These are phyloP conservation scores for Asobara japonica DNA, from an alignment of 1,140 invertebrate genomes.

Conservation along the genomic window DNA sequence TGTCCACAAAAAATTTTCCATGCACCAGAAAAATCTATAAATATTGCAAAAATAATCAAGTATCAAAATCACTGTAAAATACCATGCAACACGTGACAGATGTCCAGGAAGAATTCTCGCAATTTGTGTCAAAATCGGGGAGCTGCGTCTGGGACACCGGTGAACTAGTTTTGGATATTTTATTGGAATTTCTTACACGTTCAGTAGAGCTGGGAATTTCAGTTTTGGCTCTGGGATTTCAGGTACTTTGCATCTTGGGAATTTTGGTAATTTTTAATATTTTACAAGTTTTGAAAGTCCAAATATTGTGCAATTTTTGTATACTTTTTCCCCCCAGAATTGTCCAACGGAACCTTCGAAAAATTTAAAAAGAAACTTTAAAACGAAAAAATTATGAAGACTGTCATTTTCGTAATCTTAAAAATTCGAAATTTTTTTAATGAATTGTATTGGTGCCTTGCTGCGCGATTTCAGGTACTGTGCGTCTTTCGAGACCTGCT, in stretches of 20 bases:
- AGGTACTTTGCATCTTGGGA: conserved; percentile 49
- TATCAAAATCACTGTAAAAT: neutral
- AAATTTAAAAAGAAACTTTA: no score
- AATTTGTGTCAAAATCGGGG: conserved; percentile 38
- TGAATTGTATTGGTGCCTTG: no score
- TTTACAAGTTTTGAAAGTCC: no score
- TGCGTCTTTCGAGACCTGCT: conserved; percentile 51
- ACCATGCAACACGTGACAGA: neutral
- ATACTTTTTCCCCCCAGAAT: no score
- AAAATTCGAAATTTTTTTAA: no score
- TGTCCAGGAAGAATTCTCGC: conserved; percentile 34
- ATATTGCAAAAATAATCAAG: neutral
- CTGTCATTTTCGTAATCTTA: no score
- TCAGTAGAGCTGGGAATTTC: conserved; percentile 49
- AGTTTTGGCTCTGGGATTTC: conserved; percentile 46
- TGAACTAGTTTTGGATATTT: conserved; percentile 46
- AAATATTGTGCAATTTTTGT: no score
- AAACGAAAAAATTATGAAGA: no score
- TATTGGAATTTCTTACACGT: conserved; percentile 49
- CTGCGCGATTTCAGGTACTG: conserved; percentile 47
- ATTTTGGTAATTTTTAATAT: conserved; percentile 51
- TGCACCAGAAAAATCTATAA: neutral
- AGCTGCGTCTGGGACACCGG: conserved; percentile 50
- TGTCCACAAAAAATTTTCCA: neutral
- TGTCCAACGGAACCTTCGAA: no score